Percentiles rank a stretch among this genome's conserved stretches.
These are phyloP conservation scores for Nerophis ophidion DNA, from an alignment of 2,113 vertebrate species.

Conservation along the genomic window DNA sequence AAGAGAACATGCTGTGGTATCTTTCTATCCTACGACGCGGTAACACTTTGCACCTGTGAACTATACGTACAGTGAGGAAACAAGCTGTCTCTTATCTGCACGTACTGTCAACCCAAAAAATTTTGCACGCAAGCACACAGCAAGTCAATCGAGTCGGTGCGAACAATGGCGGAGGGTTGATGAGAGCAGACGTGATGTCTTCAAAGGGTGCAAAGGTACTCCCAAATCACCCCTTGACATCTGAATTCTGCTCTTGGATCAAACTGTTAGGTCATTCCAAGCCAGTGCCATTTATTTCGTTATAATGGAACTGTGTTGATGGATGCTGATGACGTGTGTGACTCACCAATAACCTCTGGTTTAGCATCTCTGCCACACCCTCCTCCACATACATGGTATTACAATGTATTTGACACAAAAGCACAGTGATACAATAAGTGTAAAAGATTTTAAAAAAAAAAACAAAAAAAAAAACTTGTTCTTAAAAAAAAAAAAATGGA, in stretches of 20 bases:
- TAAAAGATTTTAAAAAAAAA: too few relatives aligned
- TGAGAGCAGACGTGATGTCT: constrained; percentile 34
- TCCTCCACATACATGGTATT: too few relatives aligned
- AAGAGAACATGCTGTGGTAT: background rate
- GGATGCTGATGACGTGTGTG: too few relatives aligned
- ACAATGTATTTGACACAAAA: too few relatives aligned
- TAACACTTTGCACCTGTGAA: constrained; percentile 8
- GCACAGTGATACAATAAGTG: too few relatives aligned
- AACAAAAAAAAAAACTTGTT: too few relatives aligned
- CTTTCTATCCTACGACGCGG: background rate
- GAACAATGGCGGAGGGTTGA: constrained; percentile 31
- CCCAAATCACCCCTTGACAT: constrained; percentile 13
- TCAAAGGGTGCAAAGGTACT: constrained; percentile 27
- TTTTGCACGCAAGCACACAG: constrained; percentile 5
- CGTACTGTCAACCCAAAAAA: constrained; percentile 3
- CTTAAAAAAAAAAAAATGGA: too few relatives aligned
- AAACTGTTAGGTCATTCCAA: background rate
- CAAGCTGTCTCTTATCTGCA: constrained; percentile 10
- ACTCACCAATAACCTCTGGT: too few relatives aligned
- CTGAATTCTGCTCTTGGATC: background rate
- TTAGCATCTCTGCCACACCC: too few relatives aligned
- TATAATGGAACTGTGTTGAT: too few relatives aligned
- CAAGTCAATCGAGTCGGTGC: constrained; percentile 24
- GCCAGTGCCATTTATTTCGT: background rate
- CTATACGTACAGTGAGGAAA: constrained; percentile 20